A percentile compares a stretch with the other conserved stretches of the same genome.
These are phyloP conservation scores for Pogonocherus hispidulus DNA, from an alignment of 2,888 invertebrate genomes.

Conservation along the genomic window DNA sequence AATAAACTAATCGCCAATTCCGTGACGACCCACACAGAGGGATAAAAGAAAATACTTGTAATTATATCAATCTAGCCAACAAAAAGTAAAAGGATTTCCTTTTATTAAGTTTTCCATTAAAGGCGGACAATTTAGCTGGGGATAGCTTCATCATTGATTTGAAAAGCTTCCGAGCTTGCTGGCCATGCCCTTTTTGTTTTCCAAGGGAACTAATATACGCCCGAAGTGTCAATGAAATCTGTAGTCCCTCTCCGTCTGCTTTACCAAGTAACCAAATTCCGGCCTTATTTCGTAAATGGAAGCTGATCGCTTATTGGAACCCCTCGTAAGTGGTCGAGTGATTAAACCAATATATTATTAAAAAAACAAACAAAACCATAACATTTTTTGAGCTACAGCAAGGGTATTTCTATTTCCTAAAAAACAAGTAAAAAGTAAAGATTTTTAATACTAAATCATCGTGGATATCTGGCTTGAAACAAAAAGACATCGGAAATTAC, in stretches of 20 bases:
- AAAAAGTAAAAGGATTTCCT: constrained; percentile 27
- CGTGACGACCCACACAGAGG: constrained; percentile 1
- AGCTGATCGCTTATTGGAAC: constrained; percentile 8
- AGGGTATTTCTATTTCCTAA: too few relatives aligned
- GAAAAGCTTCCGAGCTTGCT: constrained; percentile 45
- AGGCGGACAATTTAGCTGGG: constrained; percentile 34
- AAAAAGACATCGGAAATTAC: too few relatives aligned
- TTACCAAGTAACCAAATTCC: constrained; percentile 39
- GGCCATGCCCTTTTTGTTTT: constrained; percentile 49
- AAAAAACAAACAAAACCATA: too few relatives aligned
- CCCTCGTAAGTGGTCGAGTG: too few relatives aligned
- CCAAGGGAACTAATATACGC: constrained; percentile 56
- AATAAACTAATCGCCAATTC: too few relatives aligned
- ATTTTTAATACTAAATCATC: too few relatives aligned
- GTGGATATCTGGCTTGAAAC: too few relatives aligned
- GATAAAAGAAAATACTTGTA: constrained; percentile 23
- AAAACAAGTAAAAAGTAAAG: too few relatives aligned
- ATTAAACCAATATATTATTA: too few relatives aligned
- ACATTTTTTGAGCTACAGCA: too few relatives aligned
- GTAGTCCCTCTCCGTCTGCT: constrained; percentile 33
- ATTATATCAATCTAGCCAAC: constrained; percentile 29
- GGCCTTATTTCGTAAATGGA: constrained; percentile 17
- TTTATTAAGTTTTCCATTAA: constrained; percentile 36
- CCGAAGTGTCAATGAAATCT: constrained; percentile 56
- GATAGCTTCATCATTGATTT: constrained; percentile 57